A percentile compares a stretch with the other conserved stretches of the same genome.
Evolutionary conservation across 1,140 invertebrate species (phyloP).

Genomic region (Pristionchus pacificus): DNA sequence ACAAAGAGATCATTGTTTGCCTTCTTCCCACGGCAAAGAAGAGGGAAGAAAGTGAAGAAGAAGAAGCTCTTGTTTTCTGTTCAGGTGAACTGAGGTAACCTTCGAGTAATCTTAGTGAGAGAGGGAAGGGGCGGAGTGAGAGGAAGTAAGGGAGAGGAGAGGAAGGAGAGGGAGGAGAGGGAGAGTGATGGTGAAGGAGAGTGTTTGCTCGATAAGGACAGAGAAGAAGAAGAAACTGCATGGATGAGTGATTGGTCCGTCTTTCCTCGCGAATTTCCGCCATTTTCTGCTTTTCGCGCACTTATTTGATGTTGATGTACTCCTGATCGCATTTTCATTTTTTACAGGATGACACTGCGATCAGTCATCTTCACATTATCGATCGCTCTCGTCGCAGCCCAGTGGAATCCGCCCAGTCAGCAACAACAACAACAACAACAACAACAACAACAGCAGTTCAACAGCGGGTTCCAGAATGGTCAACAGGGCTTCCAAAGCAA

Average conservation of each 20-base stretch:
- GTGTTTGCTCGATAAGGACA: conserved; percentile 25
- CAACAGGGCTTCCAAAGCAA: conserved; percentile 2
- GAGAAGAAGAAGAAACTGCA: not conserved
- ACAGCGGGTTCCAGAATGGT: not conserved
- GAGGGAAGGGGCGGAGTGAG: too few relatives aligned
- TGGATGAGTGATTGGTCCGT: not conserved
- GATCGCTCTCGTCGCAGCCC: not conserved
- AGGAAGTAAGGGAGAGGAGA: too few relatives aligned
- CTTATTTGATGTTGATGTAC: not conserved
- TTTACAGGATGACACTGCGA: not conserved
- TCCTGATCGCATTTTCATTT: not conserved
- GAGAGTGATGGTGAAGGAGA: conserved; percentile 2
- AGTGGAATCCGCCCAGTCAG: not conserved
- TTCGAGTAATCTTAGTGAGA: too few relatives aligned
- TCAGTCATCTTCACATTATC: not conserved
- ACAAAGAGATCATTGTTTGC: too few relatives aligned
- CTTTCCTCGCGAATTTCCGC: not conserved
- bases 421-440: conserved; percentile 15
- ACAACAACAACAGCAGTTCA: not conserved
- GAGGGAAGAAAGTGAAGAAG: too few relatives aligned
- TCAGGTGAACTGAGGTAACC: too few relatives aligned
- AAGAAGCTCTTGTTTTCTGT: too few relatives aligned
- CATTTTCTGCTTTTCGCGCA: not conserved
- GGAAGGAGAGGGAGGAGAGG: too few relatives aligned
- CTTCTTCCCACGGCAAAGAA: too few relatives aligned